Evolutionary conservation across 1,140 invertebrate genomes (phyloP), one percentile per base, ranked within the genome.

Genomic region (Tetramorium alpestre): DNA sequence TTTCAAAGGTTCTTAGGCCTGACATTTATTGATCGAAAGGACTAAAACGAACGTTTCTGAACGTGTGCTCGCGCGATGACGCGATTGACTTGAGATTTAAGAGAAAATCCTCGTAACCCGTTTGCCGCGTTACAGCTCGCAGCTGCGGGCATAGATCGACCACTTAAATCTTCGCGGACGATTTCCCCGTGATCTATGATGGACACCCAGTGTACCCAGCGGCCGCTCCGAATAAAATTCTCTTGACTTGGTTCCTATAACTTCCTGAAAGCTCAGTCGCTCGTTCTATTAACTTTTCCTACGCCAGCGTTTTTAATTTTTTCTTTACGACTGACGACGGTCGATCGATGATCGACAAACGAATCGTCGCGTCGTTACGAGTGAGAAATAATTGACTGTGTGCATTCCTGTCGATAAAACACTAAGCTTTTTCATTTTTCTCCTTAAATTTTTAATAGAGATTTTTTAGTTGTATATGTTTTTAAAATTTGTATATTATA

Each of bases 131-230:
- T 88, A 87, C 89, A 76, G 77, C 76, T 91, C 69, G 75, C 80
- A 85, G 77, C 72, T 81, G 75, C 60, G 81, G n/a, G 77, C 81
- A 54, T 70, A 85, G 87, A 87, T 90, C 87, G 89, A 88, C 90
- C 88, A 76, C 62, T 87, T 88, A 89, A 92, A 92, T 93, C 92
- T 91, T 92, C 91, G 87, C 87, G 90, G 91, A 92, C 92, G 89
- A 93, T 93, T 93, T 93, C 87, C 87, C 73, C 84, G 88, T 87
- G 90, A 93, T 92, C 91, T 90, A 90, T 90, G 91, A 92, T 90
- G 87, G 88, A 90, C 91, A 89, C 72, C 33, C 33, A 86, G 58
- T 77, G 49, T 76, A 73, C 86, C 87, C 85, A 88, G 85, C 80
- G 62, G 64, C 87, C 88, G 85, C 11, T 25, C 41, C 41, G 90